Percentiles rank a stretch among this genome's conserved stretches.
phyloP scores from a whole-genome alignment of 2,888 invertebrate species.

The Pemphredon lugubris region DNA sequence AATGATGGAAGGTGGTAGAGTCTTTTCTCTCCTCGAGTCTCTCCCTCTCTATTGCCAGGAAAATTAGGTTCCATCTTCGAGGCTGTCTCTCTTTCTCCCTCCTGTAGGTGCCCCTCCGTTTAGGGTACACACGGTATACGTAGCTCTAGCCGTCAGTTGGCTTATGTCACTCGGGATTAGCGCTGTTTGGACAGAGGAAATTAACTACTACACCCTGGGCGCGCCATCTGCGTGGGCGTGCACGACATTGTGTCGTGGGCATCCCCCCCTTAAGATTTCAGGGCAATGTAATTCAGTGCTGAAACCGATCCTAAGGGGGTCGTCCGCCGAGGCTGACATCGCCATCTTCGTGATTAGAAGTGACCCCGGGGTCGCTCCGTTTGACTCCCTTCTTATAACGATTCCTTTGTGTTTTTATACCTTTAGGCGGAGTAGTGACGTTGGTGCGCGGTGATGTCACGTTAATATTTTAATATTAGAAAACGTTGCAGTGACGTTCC shows the following conservation, averaged over 20 bases:
- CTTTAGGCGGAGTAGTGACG: constrained; percentile 29
- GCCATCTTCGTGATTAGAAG: constrained; percentile 68
- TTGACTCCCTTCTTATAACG: constrained; percentile 41
- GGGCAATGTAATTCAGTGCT: constrained; percentile 65
- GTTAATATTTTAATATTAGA: too few species aligned
- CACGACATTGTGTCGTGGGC: constrained; percentile 72
- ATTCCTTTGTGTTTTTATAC: constrained; percentile 31
- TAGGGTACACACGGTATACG: constrained; percentile 56
- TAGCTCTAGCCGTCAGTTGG: constrained; percentile 74
- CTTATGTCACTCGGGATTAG: constrained; percentile 80
- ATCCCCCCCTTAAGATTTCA: constrained; percentile 69
- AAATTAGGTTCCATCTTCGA: too few species aligned
- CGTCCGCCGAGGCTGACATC: constrained; percentile 48
- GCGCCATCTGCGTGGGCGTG: constrained; percentile 74
- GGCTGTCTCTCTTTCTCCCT: constrained; percentile 19
- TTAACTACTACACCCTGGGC: constrained; percentile 76
- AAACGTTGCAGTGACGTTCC: background rate
- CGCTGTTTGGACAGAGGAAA: constrained; percentile 80
- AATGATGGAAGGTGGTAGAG: too few species aligned
- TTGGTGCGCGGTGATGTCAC: too few species aligned
- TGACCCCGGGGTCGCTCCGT: constrained; percentile 43
- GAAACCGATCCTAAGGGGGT: constrained; percentile 65
- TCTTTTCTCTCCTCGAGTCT: too few species aligned
- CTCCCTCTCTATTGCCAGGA: too few species aligned
- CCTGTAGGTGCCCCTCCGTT: constrained; percentile 30